Evolutionary conservation across 2,113 vertebrate species (phyloP).

Genomic region (Propithecus coquereli): DNA sequence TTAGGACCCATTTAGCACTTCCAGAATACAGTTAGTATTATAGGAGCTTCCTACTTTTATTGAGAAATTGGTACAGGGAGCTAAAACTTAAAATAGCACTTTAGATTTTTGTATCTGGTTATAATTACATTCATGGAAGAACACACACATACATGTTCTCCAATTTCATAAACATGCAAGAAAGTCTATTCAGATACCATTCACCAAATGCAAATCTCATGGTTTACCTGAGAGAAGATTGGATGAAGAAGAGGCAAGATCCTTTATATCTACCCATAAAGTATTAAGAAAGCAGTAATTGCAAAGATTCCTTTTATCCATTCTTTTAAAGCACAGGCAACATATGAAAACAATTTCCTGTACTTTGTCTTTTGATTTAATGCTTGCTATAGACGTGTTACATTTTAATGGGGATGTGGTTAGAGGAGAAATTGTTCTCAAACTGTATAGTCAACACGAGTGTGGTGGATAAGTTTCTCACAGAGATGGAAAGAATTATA

Average conservation of each 20-base stretch:
- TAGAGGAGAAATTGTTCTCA: conserved; percentile 45
- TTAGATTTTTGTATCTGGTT: conserved; percentile 46
- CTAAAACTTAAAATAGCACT: conserved; percentile 32
- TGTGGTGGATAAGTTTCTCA: conserved; percentile 25
- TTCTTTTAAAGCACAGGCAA: neutral
- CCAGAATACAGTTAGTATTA: neutral
- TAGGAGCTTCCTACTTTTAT: neutral
- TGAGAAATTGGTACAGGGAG: conserved; percentile 30
- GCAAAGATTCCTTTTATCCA: neutral
- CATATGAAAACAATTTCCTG: conserved; percentile 36
- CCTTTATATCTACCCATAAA: neutral
- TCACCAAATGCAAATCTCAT: conserved; percentile 29
- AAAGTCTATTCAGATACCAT: neutral
- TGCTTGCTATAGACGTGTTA: conserved; percentile 46
- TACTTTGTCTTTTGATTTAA: conserved; percentile 66
- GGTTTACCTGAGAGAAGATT: conserved; percentile 7
- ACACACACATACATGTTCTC: neutral
- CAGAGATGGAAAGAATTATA: conserved; percentile 65
- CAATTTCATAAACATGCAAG: conserved; percentile 40
- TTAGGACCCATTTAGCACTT: conserved; percentile 5
- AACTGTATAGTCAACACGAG: conserved; percentile 19
- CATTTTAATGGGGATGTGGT: conserved; percentile 55
- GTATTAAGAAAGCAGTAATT: conserved; percentile 16
- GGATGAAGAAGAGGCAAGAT: neutral
- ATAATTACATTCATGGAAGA: conserved; percentile 56